Base-by-base conservation (phyloP, 1,140 invertebrate genomes). In the Saccostrea cuccullata region DNA sequence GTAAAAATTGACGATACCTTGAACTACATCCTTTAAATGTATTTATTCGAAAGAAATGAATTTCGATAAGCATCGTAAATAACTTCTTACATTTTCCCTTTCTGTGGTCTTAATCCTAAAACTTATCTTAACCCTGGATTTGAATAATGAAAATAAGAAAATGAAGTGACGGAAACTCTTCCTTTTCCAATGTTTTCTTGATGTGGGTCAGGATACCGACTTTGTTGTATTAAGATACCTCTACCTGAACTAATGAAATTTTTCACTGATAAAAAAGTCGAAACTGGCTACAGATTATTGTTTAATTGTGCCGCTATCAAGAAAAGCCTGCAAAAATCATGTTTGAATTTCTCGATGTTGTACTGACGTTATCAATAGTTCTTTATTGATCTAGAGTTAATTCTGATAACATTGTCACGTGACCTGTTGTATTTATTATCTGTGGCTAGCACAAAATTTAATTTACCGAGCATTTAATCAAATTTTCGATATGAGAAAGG, bases 361-460 rank as follows among this genome's bases (percentile, higher is more conserved):
- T 77, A 30, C 30, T 26, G 70, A 77, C 30, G 23, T 77, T 77
- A 77, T 77, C 70, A 77, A 77, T 77, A 36, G 23, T 77, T 77
- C 82, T 55, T 40, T 83, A 84, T 84, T 84, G 82, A 84, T 84
- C 82, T 56, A 12, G 23, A 26, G 82, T 55, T 84, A 84, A 84
- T 77, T 55, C 82, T 84, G 82, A 84, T 84, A 84, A 84, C 82
- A 20, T 20, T 11, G 23, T 84, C 82, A 84, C 82, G 82, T 84
- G 82, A 55, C 20, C 36, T 84, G 30, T 56, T 55, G n/a, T 13
- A 23, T 56, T 56, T 20, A 56, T 84, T 47, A 84, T 84, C 30
- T 55, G 55, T 84, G 36, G 82, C 23, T 55, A 13, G 70, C 30
- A 55, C 55, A 84, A 55, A 26, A 47, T 30, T 84, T 55, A 84